Evolutionary conservation across 2,797 vertebrate species (phyloP).

Genomic region (Chlorospingus semifuscus): DNA sequence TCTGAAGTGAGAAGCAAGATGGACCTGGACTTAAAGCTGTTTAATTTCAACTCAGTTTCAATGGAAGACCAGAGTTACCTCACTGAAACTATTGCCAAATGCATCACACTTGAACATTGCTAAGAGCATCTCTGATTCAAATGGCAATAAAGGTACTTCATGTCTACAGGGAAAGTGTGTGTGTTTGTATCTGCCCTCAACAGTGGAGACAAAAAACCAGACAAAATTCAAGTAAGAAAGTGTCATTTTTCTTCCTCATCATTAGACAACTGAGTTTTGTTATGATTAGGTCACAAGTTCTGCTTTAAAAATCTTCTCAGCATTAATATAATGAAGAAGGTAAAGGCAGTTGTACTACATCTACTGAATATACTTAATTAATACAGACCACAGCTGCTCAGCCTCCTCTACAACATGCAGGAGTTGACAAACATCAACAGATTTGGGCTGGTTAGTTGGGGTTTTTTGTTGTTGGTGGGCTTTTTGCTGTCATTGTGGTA

Average conservation of each 20-base stretch:
- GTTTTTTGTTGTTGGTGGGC: not conserved
- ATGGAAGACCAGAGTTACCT: not conserved
- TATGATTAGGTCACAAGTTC: not conserved
- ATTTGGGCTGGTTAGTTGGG: not conserved
- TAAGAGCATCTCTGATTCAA: not conserved
- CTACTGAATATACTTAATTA: not conserved
- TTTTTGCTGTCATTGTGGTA: not conserved
- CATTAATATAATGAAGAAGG: not conserved
- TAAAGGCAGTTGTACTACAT: not conserved
- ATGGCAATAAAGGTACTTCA: not conserved
- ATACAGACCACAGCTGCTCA: not conserved
- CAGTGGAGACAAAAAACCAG: fast-evolving
- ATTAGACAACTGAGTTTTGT: not conserved
- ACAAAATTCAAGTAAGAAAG: not conserved
- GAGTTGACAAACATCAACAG: not conserved
- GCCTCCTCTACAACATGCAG: not conserved
- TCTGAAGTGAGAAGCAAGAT: not conserved
- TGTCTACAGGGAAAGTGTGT: not conserved
- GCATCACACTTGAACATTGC: not conserved
- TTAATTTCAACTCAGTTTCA: not conserved
- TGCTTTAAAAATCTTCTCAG: not conserved
- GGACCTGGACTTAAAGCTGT: not conserved
- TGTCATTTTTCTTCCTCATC: not conserved
- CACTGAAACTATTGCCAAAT: not conserved
- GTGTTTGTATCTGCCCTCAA: not conserved